A percentile compares a stretch with the other conserved stretches of the same genome.
These are phyloP conservation scores for Ispidina picta DNA, from an alignment of 2,797 vertebrate genomes.

Conservation along the genomic window DNA sequence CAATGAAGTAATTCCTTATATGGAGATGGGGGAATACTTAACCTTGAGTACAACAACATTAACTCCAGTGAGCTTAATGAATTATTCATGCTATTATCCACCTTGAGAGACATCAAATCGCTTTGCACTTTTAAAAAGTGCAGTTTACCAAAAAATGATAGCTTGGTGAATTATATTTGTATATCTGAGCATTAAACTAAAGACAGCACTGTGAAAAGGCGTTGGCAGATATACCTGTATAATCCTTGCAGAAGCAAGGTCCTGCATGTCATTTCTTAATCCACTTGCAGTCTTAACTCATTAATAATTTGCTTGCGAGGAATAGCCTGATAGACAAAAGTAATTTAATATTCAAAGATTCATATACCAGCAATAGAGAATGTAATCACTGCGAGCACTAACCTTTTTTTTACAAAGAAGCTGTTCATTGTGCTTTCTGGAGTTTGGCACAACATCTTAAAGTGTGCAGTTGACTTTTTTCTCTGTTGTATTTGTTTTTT, in stretches of 20 bases:
- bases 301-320: conserved; percentile 33
- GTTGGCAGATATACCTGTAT: background rate
- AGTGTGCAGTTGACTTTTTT: background rate
- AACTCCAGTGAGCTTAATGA: conserved; percentile 54
- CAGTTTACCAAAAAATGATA: conserved; percentile 50
- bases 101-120: conserved; percentile 55
- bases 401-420: background rate
- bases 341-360: conserved; percentile 15
- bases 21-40: conserved; percentile 59
- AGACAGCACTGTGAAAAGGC: background rate
- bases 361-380: background rate
- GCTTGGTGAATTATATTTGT: conserved; percentile 46
- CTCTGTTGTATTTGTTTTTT: background rate
- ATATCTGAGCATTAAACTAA: conserved; percentile 2
- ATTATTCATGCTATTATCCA: conserved; percentile 72
- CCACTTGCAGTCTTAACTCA: conserved; percentile 10
- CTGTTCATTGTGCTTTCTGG: background rate
- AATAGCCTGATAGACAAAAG: conserved; percentile 3
- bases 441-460: background rate
- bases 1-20: conserved; percentile 49
- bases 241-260: background rate
- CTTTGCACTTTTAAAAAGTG: conserved; percentile 45
- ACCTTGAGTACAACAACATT: conserved; percentile 64
- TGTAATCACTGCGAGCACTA: conserved; percentile 20
- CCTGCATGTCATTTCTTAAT: background rate